Conservation (phyloP, 2,797 vertebrate species). For the Mormyrus proboscirostris region DNA sequence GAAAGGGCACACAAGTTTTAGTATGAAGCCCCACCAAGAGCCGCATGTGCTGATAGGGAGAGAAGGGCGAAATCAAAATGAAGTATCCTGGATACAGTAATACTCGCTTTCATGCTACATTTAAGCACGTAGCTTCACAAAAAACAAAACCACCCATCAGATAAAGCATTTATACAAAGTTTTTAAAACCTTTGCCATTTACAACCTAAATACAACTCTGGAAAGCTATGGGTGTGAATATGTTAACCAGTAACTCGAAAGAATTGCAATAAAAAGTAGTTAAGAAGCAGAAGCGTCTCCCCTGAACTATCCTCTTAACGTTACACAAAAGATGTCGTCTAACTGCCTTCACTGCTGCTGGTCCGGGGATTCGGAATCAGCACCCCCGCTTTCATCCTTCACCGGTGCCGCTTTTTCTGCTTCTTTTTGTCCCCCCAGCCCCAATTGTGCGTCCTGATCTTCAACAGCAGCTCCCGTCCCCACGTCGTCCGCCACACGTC, state of each 20-base stretch:
- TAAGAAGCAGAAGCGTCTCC: neutral
- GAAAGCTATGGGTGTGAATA: neutral
- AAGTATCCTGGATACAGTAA: neutral
- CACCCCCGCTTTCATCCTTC: slow-evolving; percentile 9
- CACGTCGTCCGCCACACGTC: slow-evolving; percentile 19
- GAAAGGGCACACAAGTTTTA: neutral
- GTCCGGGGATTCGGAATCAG: neutral
- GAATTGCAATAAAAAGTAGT: neutral
- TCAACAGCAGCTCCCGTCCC: neutral
- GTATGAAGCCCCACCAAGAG: neutral
- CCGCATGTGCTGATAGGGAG: neutral
- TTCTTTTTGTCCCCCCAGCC: neutral
- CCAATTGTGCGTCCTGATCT: neutral
- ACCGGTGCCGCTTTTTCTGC: neutral
- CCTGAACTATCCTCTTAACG: neutral
- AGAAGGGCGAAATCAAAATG: neutral
- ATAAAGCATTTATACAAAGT: neutral
- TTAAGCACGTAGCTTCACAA: neutral
- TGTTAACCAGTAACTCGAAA: neutral
- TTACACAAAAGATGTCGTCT: neutral
- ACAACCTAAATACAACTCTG: neutral
- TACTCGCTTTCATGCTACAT: neutral
- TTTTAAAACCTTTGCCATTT: neutral
- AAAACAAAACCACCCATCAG: neutral
- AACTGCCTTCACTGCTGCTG: neutral